Evolutionary conservation across 1,140 invertebrate genomes (phyloP).

Genomic region (Brachionus asplanchnoidis): DNA sequence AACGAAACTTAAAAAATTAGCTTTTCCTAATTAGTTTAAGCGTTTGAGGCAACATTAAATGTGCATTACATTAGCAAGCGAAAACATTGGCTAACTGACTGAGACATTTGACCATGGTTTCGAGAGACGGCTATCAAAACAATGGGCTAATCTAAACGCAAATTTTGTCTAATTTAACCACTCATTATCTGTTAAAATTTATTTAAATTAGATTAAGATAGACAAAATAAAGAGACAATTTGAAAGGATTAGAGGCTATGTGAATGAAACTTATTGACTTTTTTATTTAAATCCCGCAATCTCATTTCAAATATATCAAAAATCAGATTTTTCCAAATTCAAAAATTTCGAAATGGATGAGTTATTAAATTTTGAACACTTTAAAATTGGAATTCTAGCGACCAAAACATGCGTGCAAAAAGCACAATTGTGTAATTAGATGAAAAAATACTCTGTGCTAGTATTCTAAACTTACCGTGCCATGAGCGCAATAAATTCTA

Average conservation of each 20-base stretch:
- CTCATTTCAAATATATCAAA: background rate
- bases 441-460: background rate
- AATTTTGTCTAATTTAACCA: slow-evolving; percentile 17
- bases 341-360: background rate
- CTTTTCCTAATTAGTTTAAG: background rate
- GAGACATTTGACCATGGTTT: background rate
- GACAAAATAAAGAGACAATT: background rate
- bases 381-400: background rate
- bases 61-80: background rate
- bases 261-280: background rate
- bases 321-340: background rate
- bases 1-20: background rate
- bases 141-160: slow-evolving; percentile 2
- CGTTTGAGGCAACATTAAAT: background rate
- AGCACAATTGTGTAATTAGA: background rate
- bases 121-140: background rate
- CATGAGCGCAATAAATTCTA: background rate
- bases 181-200: slow-evolving; percentile 20
- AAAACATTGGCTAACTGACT: background rate
- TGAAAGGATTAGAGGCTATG: background rate
- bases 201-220: slow-evolving; percentile 25
- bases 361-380: background rate
- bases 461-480: background rate
- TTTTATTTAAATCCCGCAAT: background rate
- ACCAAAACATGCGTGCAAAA: background rate